These are phyloP conservation scores for Scopus umbretta DNA, from an alignment of 2,113 vertebrate species.

Conservation along the genomic window DNA sequence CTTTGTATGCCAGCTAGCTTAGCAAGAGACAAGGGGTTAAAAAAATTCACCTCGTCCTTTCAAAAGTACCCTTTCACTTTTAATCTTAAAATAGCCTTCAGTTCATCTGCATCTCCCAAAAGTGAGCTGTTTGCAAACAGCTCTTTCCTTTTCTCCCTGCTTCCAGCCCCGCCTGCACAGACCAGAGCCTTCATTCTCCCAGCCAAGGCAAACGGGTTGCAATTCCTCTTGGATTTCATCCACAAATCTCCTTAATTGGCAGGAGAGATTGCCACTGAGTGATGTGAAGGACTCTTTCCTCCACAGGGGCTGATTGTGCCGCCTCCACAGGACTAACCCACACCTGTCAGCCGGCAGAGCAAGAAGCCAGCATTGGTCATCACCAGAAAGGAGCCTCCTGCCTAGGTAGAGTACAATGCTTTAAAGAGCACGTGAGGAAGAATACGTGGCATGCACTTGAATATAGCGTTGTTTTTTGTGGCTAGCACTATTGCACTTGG, in stretches of 20 bases:
- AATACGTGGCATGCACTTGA: not conserved
- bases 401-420: not conserved
- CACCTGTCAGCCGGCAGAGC: not conserved
- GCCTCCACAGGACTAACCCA: not conserved
- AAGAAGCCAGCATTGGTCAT: not conserved
- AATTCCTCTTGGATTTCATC: constrained; percentile 35
- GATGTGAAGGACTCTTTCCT: constrained; percentile 16
- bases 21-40: not conserved
- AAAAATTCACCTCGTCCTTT: not conserved
- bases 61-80: not conserved
- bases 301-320: not conserved
- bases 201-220: not conserved
- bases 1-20: not conserved
- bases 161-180: not conserved
- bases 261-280: not conserved
- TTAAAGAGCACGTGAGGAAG: not conserved
- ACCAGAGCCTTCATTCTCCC: not conserved
- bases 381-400: not conserved
- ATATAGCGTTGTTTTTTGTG: not conserved
- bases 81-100: not conserved
- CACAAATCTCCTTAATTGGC: constrained; percentile 18
- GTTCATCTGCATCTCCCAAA: not conserved
- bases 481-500: not conserved
- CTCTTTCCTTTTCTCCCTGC: not conserved
- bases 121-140: constrained; percentile 1